Evolutionary conservation across 2,797 vertebrate species (phyloP).

Genomic region (Ciconia nigra): DNA sequence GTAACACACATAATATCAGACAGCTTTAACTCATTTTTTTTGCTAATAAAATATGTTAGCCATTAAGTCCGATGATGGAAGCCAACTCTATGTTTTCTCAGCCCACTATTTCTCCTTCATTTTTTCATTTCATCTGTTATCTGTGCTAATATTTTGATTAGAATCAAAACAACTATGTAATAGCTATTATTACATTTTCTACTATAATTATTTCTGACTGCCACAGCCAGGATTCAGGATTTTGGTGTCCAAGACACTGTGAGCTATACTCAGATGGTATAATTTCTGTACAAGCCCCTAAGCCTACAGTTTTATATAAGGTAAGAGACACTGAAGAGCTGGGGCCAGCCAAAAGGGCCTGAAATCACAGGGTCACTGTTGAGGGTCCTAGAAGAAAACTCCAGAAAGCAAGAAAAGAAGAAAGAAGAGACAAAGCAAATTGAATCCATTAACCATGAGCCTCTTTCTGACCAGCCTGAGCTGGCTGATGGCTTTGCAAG

Average conservation of each 20-base stretch:
- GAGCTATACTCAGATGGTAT: neutral
- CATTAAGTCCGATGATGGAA: neutral
- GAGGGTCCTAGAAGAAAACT: neutral
- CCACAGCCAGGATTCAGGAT: neutral
- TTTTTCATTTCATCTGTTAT: neutral
- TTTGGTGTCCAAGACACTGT: neutral
- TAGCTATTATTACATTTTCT: neutral
- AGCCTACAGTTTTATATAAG: neutral
- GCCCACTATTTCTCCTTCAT: neutral
- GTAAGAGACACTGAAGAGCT: neutral
- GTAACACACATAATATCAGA: neutral
- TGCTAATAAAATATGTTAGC: neutral
- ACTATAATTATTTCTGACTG: neutral
- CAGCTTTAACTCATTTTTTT: neutral
- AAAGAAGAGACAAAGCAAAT: neutral
- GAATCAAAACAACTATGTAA: neutral
- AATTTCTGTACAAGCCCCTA: neutral
- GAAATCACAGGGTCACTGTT: neutral
- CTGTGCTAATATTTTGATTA: neutral
- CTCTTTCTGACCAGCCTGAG: neutral
- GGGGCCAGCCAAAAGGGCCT: accelerated
- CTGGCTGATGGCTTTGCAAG: neutral
- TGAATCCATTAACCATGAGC: accelerated
- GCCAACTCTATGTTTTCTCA: neutral
- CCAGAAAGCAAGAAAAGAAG: neutral